phyloP scores from a whole-genome alignment of 1,140 invertebrate species.

The Procambarus virginalis region DNA sequence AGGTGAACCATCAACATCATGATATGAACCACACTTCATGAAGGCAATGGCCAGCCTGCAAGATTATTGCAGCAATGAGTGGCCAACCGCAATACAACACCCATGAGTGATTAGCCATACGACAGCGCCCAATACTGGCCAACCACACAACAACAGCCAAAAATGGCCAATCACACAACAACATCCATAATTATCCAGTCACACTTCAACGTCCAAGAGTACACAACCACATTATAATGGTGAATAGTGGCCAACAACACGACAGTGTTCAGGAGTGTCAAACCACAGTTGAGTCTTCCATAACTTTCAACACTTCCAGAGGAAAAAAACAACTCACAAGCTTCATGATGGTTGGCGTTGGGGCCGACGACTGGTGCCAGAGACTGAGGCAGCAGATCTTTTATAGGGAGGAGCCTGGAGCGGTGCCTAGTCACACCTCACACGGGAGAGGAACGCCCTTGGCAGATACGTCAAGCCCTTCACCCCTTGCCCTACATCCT shows the following conservation, averaged over 20 bases:
- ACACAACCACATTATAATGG: not conserved
- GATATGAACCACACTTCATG: not conserved
- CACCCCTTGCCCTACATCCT: constrained; percentile 60
- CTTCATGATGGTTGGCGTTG: constrained; percentile 41
- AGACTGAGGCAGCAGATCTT: constrained; percentile 28
- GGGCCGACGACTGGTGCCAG: constrained; percentile 44
- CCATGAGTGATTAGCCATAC: no score
- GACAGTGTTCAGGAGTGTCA: not conserved
- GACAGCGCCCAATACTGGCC: no score
- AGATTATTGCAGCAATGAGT: not conserved
- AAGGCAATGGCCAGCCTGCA: not conserved
- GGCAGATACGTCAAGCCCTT: constrained; percentile 46
- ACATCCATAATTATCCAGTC: not conserved
- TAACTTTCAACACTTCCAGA: not conserved
- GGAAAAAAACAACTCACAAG: constrained; percentile 25
- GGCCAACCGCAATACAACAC: not conserved
- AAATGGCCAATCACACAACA: not conserved
- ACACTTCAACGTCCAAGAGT: not conserved
- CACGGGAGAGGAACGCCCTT: constrained; percentile 50
- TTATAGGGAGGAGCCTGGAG: constrained; percentile 49
- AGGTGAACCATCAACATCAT: not conserved
- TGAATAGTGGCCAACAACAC: not conserved
- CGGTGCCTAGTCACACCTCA: constrained; percentile 49
- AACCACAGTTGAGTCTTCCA: not conserved
- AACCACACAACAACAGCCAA: not conserved